These are phyloP conservation scores for Microplitis mediator DNA, from an alignment of 1,140 invertebrate species.

Conservation along the genomic window DNA sequence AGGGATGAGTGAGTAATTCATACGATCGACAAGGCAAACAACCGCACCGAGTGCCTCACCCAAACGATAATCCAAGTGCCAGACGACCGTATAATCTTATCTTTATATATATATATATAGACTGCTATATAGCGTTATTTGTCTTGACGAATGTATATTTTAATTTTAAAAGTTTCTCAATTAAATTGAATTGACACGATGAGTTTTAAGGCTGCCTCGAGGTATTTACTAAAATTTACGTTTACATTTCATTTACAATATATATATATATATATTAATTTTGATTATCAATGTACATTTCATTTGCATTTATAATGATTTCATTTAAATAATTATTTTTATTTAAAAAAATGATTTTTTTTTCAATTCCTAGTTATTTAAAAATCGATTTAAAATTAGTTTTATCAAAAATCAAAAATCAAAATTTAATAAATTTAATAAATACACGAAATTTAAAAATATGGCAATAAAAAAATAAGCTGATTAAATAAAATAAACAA, in stretches of 20 bases:
- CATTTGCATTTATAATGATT: no score
- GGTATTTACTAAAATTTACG: neutral
- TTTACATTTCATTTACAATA: neutral
- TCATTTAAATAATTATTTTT: no score
- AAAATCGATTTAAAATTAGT: no score
- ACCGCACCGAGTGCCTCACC: neutral
- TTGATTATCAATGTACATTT: no score
- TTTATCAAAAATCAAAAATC: no score
- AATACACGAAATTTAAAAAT: neutral
- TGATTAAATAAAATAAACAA: neutral
- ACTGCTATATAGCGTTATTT: constrained; percentile 32
- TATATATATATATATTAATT: no score
- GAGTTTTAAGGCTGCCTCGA: neutral
- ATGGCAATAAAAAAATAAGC: neutral
- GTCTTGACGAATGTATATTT: constrained; percentile 45
- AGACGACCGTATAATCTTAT: constrained; percentile 23
- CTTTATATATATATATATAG: neutral
- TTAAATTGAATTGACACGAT: constrained; percentile 45
- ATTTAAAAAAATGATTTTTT: no score
- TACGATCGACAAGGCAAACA: constrained; percentile 21
- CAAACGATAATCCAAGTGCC: constrained; percentile 1
- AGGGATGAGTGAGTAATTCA: neutral
- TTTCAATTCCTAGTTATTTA: no score
- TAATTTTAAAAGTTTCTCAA: constrained; percentile 53
- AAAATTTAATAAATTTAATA: no score